Evolutionary conservation across 1,140 invertebrate genomes (phyloP).

Genomic region (Chrysomallon squamiferum): DNA sequence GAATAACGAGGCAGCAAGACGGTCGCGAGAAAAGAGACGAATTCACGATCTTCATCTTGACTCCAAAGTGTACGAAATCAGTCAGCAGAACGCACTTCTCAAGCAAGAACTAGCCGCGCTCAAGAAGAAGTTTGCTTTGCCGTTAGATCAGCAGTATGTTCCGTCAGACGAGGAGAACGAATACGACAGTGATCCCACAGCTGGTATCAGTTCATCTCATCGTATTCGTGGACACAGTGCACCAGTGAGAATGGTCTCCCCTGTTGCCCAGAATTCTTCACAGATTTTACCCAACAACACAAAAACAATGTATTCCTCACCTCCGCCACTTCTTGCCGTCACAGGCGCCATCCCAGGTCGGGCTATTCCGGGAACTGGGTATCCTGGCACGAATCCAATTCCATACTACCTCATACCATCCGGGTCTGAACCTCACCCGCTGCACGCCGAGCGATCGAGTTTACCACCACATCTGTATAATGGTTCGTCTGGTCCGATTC

Average conservation of each 20-base stretch:
- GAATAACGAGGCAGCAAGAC: conserved; percentile 95
- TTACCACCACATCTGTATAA: background rate
- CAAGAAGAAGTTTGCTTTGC: conserved; percentile 90
- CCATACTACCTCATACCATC: background rate
- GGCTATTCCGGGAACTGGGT: background rate
- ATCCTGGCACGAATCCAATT: background rate
- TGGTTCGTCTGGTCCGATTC: background rate
- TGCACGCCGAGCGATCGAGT: background rate
- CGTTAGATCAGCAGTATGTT: conserved; percentile 34
- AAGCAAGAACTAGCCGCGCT: conserved; percentile 91
- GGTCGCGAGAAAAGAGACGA: conserved; percentile 92
- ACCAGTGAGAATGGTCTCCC: background rate
- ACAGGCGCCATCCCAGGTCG: conserved; percentile 8
- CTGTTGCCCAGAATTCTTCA: background rate
- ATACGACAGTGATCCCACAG: background rate
- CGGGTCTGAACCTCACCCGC: background rate
- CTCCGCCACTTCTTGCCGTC: conserved; percentile 28
- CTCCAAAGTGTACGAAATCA: conserved; percentile 89
- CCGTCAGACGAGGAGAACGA: conserved; percentile 16
- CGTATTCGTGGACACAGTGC: background rate
- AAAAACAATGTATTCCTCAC: conserved; percentile 22
- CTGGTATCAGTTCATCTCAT: background rate
- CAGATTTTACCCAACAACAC: conserved; percentile 3
- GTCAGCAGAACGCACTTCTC: conserved; percentile 92
- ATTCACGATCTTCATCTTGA: conserved; percentile 97